Evolutionary conservation across 2,797 vertebrate genomes (phyloP).

Genomic region (Aulostomus chinensis): DNA sequence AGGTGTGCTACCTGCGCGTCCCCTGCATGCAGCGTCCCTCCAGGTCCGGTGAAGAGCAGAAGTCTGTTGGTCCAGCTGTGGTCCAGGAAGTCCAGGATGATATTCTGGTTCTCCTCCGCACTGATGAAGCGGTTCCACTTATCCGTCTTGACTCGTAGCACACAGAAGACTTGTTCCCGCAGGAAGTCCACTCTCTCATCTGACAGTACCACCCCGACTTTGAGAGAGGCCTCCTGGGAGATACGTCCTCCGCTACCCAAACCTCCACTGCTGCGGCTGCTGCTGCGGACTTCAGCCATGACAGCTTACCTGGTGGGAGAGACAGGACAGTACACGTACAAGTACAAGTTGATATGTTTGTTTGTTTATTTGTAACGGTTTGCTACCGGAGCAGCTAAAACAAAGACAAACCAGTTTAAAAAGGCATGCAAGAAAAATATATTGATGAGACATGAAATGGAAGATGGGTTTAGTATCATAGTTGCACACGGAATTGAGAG

Average conservation of each 20-base stretch:
- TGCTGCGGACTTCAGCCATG: slow-evolving; percentile 71
- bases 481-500: too few relatives aligned
- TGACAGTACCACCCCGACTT: slow-evolving; percentile 66
- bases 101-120: slow-evolving; percentile 83
- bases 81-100: slow-evolving; percentile 82
- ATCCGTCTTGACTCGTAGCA: slow-evolving; percentile 83
- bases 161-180: slow-evolving; percentile 79
- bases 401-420: too few relatives aligned
- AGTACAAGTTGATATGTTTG: too few relatives aligned
- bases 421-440: too few relatives aligned
- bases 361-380: too few relatives aligned
- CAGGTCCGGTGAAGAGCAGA: slow-evolving; percentile 79
- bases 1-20: slow-evolving; percentile 76
- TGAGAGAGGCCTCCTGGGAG: slow-evolving; percentile 72
- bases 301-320: too few relatives aligned
- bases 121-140: slow-evolving; percentile 87
- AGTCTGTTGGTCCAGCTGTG: slow-evolving; percentile 71
- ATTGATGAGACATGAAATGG: too few relatives aligned
- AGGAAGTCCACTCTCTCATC: slow-evolving; percentile 85
- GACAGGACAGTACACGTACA: too few relatives aligned
- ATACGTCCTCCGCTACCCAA: slow-evolving; percentile 48
- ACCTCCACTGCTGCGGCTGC: slow-evolving; percentile 36
- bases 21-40: slow-evolving; percentile 78
- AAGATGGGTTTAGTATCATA: too few relatives aligned
- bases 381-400: too few relatives aligned